phyloP scores from a whole-genome alignment of 2,888 invertebrate genomes.

The Allacma fusca region DNA sequence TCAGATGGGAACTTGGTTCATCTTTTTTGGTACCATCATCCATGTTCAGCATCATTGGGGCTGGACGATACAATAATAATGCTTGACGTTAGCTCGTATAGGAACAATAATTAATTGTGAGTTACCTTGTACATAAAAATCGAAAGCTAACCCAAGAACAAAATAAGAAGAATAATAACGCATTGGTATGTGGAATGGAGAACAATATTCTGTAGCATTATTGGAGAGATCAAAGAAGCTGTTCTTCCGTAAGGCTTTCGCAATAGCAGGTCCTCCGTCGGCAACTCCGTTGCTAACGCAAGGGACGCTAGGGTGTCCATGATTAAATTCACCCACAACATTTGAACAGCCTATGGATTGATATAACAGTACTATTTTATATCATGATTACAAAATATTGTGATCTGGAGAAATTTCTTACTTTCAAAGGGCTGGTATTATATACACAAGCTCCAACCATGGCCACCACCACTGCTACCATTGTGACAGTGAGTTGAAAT shows the following conservation, averaged over 20 bases:
- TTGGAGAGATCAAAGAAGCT: constrained; percentile 95
- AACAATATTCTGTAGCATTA: constrained; percentile 99
- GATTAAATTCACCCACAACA: constrained; percentile 99
- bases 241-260: constrained; percentile 98
- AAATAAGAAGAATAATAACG: constrained; percentile 88
- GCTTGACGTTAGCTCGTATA: neutral
- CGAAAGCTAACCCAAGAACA: constrained; percentile 98
- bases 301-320: constrained; percentile 99
- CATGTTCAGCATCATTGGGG: constrained; percentile 92
- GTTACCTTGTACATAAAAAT: too few relatives aligned
- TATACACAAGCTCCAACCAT: constrained; percentile 98
- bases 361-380: neutral
- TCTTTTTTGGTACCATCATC: constrained; percentile 84
- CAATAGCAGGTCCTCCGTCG: constrained; percentile 88
- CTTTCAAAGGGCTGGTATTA: constrained; percentile 95
- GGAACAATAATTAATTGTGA: neutral
- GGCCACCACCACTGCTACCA: constrained; percentile 98
- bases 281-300: constrained; percentile 95
- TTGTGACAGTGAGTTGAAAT: constrained; percentile 98
- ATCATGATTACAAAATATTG: too few relatives aligned
- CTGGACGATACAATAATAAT: neutral
- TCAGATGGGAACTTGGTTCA: constrained; percentile 95
- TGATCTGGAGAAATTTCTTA: constrained; percentile 64
- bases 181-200: constrained; percentile 98
- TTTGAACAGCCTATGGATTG: constrained; percentile 87